Evolutionary conservation across 1,140 invertebrate species (phyloP), one percentile per base, ranked within the genome.

Genomic region (silkworm (Bombyx mori)): DNA sequence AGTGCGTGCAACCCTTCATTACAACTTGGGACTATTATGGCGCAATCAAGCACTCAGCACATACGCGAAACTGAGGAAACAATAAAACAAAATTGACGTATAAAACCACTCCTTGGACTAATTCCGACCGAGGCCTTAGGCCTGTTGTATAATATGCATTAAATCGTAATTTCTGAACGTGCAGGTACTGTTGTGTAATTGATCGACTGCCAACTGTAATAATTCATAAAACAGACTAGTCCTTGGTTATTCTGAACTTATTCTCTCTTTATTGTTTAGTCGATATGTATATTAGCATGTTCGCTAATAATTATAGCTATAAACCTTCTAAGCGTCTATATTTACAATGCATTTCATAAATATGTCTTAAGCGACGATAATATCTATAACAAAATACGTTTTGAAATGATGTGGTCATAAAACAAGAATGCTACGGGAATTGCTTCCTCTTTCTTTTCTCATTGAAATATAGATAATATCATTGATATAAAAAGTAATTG

Each of bases 1-100:
- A 73, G 71, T 79, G 78, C 77, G 74, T 85, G 72, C 76, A 79
- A 82, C 80, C 79, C 80, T 79, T 82, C 75, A 83, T 77, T 79
- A 76, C 61, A 65, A 74, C 66, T 63, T 73, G 69, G 69, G 73
- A 67, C 73, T 72, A 82, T 84, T 86, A 86, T 75, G 71, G 79
- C 66, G 78, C 76, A 83, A 84, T 86, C 79, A 83, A 79, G 65
- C 69, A 66, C 76, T 80, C 74, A 65, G 73, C 79, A 82, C 75
- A 84, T 82, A 84, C 77, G 71, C 71, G 69, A 75, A 82, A 80
- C 74, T 75, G 62, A 73, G 74, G 75, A 74, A 75, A 79, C 69
- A 79, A 79, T 79, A 79, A 77, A 79, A 79, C 69, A 73, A 73
- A 75, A 79, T 79, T 74, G 77, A 77, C 69, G 72, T 72, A 79